Conservation (phyloP, 2,888 invertebrate genomes). For the Agrilus biguttatus region DNA sequence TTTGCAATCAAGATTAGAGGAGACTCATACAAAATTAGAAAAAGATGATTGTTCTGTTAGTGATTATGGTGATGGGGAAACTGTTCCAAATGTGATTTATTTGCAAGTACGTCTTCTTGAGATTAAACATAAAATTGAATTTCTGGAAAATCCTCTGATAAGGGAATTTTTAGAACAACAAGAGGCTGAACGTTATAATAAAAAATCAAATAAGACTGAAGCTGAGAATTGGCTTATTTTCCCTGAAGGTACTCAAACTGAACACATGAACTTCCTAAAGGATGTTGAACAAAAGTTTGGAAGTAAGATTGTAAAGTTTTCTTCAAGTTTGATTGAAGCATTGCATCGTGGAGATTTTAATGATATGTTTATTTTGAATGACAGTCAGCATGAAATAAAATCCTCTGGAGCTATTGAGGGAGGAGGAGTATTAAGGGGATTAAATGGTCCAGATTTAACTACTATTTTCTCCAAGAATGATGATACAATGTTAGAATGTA, state of each 20-base stretch:
- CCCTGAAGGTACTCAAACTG: constrained; percentile 30
- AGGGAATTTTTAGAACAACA: constrained; percentile 30
- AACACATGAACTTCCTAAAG: constrained; percentile 32
- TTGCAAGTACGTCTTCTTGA: constrained; percentile 40
- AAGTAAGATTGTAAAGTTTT: constrained; percentile 29
- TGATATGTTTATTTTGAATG: constrained; percentile 37
- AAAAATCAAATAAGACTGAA: constrained; percentile 8
- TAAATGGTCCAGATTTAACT: constrained; percentile 15
- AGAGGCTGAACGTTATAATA: constrained; percentile 8
- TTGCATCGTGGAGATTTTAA: constrained; percentile 29
- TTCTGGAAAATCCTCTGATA: constrained; percentile 43
- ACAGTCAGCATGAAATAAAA: constrained; percentile 35
- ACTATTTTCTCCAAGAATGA: constrained; percentile 32
- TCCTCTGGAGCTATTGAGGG: constrained; percentile 37
- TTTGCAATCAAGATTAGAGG: constrained; percentile 34
- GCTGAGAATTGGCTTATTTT: constrained; percentile 32
- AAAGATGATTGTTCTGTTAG: constrained; percentile 26
- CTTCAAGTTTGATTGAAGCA: constrained; percentile 26
- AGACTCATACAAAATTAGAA: constrained; percentile 29
- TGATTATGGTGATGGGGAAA: constrained; percentile 16
- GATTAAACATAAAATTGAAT: constrained; percentile 43
- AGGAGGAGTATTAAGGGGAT: constrained; percentile 28
- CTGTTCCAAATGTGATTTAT: constrained; percentile 36
- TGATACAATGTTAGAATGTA: constrained; percentile 38
- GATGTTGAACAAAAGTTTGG: constrained; percentile 28